Evolutionary conservation across 23 tunicate genomes (phyloP), one percentile per base, ranked within the genome.

Genomic region (Trididemnum miniatum): DNA sequence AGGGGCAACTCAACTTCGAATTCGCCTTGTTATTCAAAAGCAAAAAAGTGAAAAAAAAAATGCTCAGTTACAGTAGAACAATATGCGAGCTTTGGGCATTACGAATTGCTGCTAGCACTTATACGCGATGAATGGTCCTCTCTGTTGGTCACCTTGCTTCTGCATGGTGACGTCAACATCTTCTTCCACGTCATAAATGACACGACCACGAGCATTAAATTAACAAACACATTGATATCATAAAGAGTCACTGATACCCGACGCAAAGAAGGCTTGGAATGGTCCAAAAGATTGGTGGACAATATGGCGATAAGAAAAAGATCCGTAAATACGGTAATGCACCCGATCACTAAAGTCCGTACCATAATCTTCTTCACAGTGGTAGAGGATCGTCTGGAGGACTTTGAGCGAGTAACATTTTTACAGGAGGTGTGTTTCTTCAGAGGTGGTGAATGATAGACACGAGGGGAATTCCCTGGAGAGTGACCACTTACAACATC

Each of bases 141-240:
- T 44, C 54, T 44, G 54, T 44, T 44, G 15, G 15, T 62, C 69
- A 4, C 24, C 30, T 62, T 62, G 5, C 23, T 22, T n/a, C n/a
- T n/a, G 69, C 69, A 74, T 20, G 79, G 79, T 74, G 79, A 74
- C 27, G 59, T 18, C 59, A 74, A 31, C 79, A 74, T 74, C 2
- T 39, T 9, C 59, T 39, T 74, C 20, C 38, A 74, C 25, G 79
- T 39, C 32, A 39, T 23, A 39, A 74, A 74, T 25, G 79, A 74
- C 36, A 39, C 4, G 9, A 74, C 35, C 2, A 74, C 79, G 18
- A 74, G 35, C 59, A 74, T 36, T 25, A 74, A 24, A 32, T 74
- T 74, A 5, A 74, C 20, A 38, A 74, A 74, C 20, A 74, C 79
- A 59, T 74, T 74, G 28, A 74, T 25, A 25, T 74, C 79, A 44